Conservation (phyloP, 1,140 invertebrate species). For the Anoplolepis gracilipes region DNA sequence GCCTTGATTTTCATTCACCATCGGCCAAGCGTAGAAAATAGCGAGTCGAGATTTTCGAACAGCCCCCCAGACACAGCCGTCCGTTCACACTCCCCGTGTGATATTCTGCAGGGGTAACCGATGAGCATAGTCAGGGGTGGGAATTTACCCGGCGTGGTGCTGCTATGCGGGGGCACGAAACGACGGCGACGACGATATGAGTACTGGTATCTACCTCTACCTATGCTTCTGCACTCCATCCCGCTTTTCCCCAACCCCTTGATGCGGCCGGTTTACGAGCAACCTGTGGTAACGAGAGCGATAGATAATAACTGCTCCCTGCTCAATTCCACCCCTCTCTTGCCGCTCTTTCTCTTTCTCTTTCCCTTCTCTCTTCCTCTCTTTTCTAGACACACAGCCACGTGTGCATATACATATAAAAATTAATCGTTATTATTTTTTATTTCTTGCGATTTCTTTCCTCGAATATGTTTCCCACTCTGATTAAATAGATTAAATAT, state of each 20-base stretch:
- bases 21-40: slow-evolving; percentile 59
- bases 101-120: slow-evolving; percentile 79
- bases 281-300: slow-evolving; percentile 87
- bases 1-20: slow-evolving; percentile 38
- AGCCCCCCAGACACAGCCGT: slow-evolving; percentile 79
- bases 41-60: slow-evolving; percentile 78
- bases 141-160: slow-evolving; percentile 34
- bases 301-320: slow-evolving; percentile 86
- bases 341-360: slow-evolving; percentile 43
- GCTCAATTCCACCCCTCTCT: slow-evolving; percentile 77
- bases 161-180: slow-evolving; percentile 70
- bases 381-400: slow-evolving; percentile 56
- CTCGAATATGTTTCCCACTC: not conserved
- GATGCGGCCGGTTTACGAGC: slow-evolving; percentile 86
- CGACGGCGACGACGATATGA: slow-evolving; percentile 76
- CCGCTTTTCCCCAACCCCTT: slow-evolving; percentile 74
- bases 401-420: not conserved
- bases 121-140: slow-evolving; percentile 61
- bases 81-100: slow-evolving; percentile 78
- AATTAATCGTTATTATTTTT: slow-evolving; percentile 15
- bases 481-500: slow-evolving; percentile 11
- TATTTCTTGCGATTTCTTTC: not conserved
- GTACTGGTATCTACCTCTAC: slow-evolving; percentile 79
- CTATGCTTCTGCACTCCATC: slow-evolving; percentile 76
- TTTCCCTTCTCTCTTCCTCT: slow-evolving; percentile 24